A percentile compares a stretch with the other conserved stretches of the same genome.
Conservation (phyloP, 2,888 invertebrate genomes). For the Nesidiocoris tenuis region DNA sequence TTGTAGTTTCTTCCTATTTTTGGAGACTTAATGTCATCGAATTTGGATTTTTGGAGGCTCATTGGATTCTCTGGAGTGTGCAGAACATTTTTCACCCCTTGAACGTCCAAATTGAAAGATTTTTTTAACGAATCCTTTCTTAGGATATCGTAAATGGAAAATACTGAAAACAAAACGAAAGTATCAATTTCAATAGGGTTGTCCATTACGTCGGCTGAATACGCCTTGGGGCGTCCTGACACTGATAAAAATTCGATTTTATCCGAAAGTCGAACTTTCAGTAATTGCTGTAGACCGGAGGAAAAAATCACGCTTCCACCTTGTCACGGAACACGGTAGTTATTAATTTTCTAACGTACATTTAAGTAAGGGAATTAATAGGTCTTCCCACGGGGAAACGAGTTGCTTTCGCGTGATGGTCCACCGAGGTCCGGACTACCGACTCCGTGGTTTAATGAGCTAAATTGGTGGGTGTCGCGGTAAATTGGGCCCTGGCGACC, state of each 20-base stretch:
- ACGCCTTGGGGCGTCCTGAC: no score
- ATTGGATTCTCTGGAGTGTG: no score
- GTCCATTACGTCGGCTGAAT: no score
- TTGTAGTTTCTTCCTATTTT: no score
- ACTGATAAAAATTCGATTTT: background rate
- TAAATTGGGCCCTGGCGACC: constrained; percentile 33
- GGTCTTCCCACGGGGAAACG: constrained; percentile 17
- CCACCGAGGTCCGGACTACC: constrained; percentile 13
- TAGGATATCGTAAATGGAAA: no score
- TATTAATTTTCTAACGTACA: constrained; percentile 28
- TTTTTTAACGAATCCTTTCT: no score
- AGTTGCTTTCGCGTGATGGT: constrained; percentile 38
- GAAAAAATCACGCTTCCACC: background rate
- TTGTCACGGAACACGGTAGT: constrained; percentile 22
- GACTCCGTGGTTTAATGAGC: constrained; percentile 31
- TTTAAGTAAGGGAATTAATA: constrained; percentile 32
- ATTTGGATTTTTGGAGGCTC: no score
- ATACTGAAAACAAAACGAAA: no score
- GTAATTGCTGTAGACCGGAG: background rate
- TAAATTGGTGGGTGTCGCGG: constrained; percentile 41
- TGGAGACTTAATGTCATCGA: no score
- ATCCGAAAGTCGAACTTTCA: background rate
- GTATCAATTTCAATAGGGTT: no score
- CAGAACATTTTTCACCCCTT: no score
- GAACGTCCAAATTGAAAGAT: no score